A percentile compares a stretch with the other conserved stretches of the same genome.
These are phyloP conservation scores for Schizotus pectinicornis DNA, from an alignment of 2,888 invertebrate species.

Conservation along the genomic window DNA sequence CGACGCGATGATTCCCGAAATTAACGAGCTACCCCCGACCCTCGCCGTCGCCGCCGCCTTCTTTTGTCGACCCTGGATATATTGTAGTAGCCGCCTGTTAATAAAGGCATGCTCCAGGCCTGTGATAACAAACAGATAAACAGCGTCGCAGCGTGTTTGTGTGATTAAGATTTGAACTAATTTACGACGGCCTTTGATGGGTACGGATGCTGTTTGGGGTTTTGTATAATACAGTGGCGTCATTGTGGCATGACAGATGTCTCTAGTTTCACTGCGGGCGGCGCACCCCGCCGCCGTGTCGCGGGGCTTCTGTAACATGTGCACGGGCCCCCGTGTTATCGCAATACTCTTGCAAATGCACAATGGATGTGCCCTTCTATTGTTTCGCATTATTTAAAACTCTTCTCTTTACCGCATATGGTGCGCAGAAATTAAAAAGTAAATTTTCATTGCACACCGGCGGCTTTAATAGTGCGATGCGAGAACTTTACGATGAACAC, in stretches of 20 bases:
- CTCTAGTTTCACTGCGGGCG: constrained; percentile 38
- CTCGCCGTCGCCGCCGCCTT: background rate
- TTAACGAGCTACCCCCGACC: too few species aligned
- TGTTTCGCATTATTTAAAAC: constrained; percentile 32
- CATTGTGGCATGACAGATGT: constrained; percentile 43
- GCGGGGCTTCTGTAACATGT: constrained; percentile 23
- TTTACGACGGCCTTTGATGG: constrained; percentile 31
- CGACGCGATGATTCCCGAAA: too few species aligned
- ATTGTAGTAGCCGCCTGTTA: constrained; percentile 17
- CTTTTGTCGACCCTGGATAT: constrained; percentile 1
- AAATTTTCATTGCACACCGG: constrained; percentile 23
- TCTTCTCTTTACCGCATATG: constrained; percentile 22
- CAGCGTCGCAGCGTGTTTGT: constrained; percentile 25
- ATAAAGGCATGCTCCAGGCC: constrained; percentile 22
- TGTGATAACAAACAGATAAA: constrained; percentile 28
- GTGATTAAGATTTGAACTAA: constrained; percentile 33
- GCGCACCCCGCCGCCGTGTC: constrained; percentile 6
- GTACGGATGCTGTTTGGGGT: constrained; percentile 32
- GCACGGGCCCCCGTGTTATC: constrained; percentile 24
- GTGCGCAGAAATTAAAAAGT: constrained; percentile 29
- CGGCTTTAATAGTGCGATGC: constrained; percentile 1
- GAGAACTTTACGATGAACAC: too few species aligned
- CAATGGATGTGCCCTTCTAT: constrained; percentile 23
- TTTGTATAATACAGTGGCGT: constrained; percentile 33
- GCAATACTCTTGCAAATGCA: constrained; percentile 26